Evolutionary conservation across 2,797 vertebrate species (phyloP), one percentile per base, ranked within the genome.

Genomic region (Meriones psammophilus): DNA sequence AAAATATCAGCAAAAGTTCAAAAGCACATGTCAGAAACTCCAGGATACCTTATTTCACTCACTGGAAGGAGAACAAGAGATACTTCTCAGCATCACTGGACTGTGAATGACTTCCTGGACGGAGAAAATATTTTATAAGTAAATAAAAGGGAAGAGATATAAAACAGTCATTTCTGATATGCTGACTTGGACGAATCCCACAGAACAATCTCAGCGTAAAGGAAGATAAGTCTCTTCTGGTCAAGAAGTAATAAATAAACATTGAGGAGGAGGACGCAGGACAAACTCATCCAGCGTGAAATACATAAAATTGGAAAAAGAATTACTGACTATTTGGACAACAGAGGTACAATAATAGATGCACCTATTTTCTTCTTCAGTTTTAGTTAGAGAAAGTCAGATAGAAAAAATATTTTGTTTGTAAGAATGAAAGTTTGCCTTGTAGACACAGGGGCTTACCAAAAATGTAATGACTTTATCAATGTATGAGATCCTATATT

Each of bases 371-470:
- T 89, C 36, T 76, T 92, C 3, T 83, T 92, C 56, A 42, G 24
- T 56, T 84, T 92, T 88, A 88, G 18, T 77, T n/a, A 92, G 10
- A 89, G 50, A 80, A 89, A 26, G 15, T 2, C 89, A 36, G 39
- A 42, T 24, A 30, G 8, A 50, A 1, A 60, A 77, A 64, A 93
- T 17, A 24, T 46, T 73, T 79, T 58, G 15, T 50, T 42, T 84
- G 0, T 14, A 79, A 54, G 24, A 22, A 15, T 36, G 15, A 8
- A 92, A 69, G 77, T 66, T 58, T 68, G 24, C 1, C 28, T 46
- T 66, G 15, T 68, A 78, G 33, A 68, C 39, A 18, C 15, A 81
- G 62, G 39, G 3, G 6, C 10, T 39, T 50, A 69, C 28, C 56
- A 62, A 39, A 77, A 46, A 7, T 8, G 5, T 8, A 54, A 1